Base-by-base conservation (phyloP, 1,140 invertebrate species). In the Lethocerus indicus region DNA sequence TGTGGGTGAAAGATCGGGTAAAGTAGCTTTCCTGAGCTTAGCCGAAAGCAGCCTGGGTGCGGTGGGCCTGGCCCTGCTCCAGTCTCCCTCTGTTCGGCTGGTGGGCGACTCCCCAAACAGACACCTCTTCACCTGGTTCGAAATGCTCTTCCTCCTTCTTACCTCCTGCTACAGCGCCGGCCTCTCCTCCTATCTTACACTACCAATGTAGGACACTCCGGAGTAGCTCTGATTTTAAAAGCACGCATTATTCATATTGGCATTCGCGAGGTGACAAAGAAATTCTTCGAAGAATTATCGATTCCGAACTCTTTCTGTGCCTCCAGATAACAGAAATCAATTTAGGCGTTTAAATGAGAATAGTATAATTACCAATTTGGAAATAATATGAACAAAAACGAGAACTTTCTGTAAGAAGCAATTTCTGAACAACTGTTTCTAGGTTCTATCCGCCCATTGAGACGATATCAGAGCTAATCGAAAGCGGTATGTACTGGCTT, bases 401-500 rank as follows among this genome's bases (percentile, higher is more conserved):
- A n/a, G n/a, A n/a, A n/a, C n/a, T n/a, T n/a, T n/a, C n/a, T n/a
- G n/a, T n/a, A n/a, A n/a, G n/a, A n/a, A n/a, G n/a, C n/a, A n/a
- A n/a, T n/a, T n/a, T n/a, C n/a, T n/a, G n/a, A n/a, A n/a, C n/a
- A n/a, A n/a, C 14, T 44, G 23, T 42, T 29, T 41, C 28, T 24
- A 50, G 49, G 25, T 50, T 46, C 16, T 41, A 69, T 46, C 55
- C 59, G 18, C 64, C 70, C 12, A 66, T 73, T 20, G 67, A 72
- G 49, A 71, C 67, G 0, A 63, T 70, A 2, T 57, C 67, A 51
- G 68, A 73, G 45, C 59, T 73, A 3, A 65, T 68, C 3, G 64
- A 68, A 24, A 66, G 63, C 49, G 58, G 63, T n/a, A 50, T 72
- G 39, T 60, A 63, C 39, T 73, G 71, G 72, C 70, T 68, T 14